Percentiles rank a stretch among this genome's conserved stretches.
Evolutionary conservation across 2,113 vertebrate genomes (phyloP).

Genomic region (pig (Sus scrofa)): T2T-Sscrofa CM000820.6:45213001-45213500

Average conservation of each 20-base stretch:
- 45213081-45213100: neutral
- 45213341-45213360: neutral
- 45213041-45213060: neutral
- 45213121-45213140: neutral
- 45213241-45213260: neutral
- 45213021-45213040: neutral
- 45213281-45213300: neutral
- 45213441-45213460: fast-evolving
- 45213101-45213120: neutral
- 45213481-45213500: neutral
- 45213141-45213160: neutral
- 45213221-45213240: neutral
- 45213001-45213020: neutral
- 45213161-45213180: neutral
- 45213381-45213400: too few species aligned
- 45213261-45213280: neutral
- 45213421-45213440: neutral
- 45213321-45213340: neutral
- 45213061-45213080: neutral
- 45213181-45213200: neutral
- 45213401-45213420: neutral
- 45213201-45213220: neutral
- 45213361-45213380: neutral
- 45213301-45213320: neutral
- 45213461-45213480: too few species aligned